Conservation (phyloP, 1,140 invertebrate genomes). For the Papilio glaucus region DNA sequence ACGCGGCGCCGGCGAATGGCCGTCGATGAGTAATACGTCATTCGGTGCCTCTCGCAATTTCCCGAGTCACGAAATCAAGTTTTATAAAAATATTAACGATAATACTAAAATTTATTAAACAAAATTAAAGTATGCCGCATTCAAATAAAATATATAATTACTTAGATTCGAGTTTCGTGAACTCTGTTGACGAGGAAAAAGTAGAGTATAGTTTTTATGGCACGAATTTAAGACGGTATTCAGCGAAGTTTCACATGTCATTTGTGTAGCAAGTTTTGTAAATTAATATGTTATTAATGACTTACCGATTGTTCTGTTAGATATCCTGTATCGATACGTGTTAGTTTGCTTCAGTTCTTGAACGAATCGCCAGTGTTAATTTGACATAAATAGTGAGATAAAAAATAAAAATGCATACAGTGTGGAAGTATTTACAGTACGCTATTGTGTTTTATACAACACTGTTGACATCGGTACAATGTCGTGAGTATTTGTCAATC, state of each 20-base stretch:
- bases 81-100: slow-evolving; percentile 12
- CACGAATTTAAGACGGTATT: neutral
- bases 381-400: slow-evolving; percentile 1
- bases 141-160: neutral
- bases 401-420: neutral
- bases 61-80: slow-evolving; percentile 25
- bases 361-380: neutral
- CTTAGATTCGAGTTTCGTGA: neutral
- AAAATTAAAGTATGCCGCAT: slow-evolving; percentile 15
- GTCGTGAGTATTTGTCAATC: slow-evolving; percentile 8
- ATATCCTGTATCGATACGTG: slow-evolving; percentile 13
- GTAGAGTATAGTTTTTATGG: neutral
- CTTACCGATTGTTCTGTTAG: neutral
- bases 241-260: neutral
- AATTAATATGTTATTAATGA: slow-evolving; percentile 19
- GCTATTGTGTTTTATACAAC: neutral
- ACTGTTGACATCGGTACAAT: slow-evolving; percentile 6
- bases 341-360: slow-evolving; percentile 21
- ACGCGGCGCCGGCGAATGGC: slow-evolving; percentile 34
- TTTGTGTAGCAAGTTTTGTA: neutral
- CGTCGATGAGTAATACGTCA: slow-evolving; percentile 35
- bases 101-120: neutral
- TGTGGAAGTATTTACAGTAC: slow-evolving; percentile 12
- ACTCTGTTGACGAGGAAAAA: neutral
- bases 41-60: slow-evolving; percentile 23